A percentile compares a stretch with the other conserved stretches of the same genome.
These are phyloP conservation scores for Pongo abelii DNA, from an alignment of 2,113 vertebrate species.

Conservation along the genomic window DNA sequence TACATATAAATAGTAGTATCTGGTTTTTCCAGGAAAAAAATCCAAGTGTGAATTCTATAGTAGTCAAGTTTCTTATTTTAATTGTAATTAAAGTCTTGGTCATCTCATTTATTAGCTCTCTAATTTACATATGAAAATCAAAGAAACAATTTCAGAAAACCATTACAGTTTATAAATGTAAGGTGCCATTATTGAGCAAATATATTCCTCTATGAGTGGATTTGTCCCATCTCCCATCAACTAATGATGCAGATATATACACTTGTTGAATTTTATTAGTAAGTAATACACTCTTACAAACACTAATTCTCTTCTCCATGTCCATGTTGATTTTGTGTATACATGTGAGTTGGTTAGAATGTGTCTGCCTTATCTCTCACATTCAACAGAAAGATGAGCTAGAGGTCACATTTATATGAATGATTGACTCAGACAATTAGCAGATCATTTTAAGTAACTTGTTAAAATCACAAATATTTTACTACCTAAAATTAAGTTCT, in stretches of 20 bases:
- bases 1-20: too few relatives aligned
- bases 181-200: slow-evolving; percentile 71
- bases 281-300: slow-evolving; percentile 52
- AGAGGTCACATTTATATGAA: too few relatives aligned
- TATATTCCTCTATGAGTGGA: slow-evolving; percentile 43
- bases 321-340: not conserved
- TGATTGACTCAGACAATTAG: too few relatives aligned
- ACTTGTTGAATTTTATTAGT: slow-evolving; percentile 69
- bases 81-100: too few relatives aligned
- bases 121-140: slow-evolving; percentile 80
- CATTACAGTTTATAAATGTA: slow-evolving; percentile 70
- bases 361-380: too few relatives aligned
- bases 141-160: slow-evolving; percentile 71
- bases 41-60: slow-evolving; percentile 83
- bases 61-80: too few relatives aligned
- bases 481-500: too few relatives aligned
- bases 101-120: slow-evolving; percentile 77
- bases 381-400: too few relatives aligned
- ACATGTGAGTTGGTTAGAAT: slow-evolving; percentile 69
- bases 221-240: slow-evolving; percentile 63
- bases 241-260: slow-evolving; percentile 76
- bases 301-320: not conserved
- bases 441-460: too few relatives aligned
- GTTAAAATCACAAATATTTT: too few relatives aligned
- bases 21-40: slow-evolving; percentile 73